These are phyloP conservation scores for Etheostoma perlongum DNA, from an alignment of 2,797 vertebrate genomes.

Conservation along the genomic window DNA sequence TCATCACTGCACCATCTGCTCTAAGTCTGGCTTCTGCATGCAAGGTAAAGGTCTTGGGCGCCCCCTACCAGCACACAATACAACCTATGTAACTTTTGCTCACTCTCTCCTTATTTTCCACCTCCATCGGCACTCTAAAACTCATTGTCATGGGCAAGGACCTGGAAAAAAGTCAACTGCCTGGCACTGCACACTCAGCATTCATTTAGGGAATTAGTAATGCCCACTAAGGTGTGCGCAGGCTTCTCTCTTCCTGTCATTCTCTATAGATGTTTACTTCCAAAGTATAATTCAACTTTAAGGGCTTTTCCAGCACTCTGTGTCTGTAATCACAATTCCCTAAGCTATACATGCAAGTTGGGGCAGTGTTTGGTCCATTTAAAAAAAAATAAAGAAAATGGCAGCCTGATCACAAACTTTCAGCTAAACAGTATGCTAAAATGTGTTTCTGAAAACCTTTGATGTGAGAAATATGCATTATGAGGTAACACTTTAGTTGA, in stretches of 20 bases:
- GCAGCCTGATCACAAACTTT: too few species aligned
- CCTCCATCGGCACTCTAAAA: constrained; percentile 20
- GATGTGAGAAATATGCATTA: too few species aligned
- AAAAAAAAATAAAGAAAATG: too few species aligned
- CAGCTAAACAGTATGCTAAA: too few species aligned
- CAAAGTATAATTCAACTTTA: background rate
- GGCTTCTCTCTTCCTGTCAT: background rate
- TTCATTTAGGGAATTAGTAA: constrained; percentile 10
- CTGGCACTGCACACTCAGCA: constrained; percentile 9
- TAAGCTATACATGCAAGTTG: too few species aligned
- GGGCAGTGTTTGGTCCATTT: too few species aligned
- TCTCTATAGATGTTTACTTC: background rate
- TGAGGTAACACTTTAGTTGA: too few species aligned
- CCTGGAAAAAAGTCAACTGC: constrained; percentile 40
- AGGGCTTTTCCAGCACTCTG: background rate
- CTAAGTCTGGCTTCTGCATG: background rate
- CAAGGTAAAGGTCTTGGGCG: constrained; percentile 50
- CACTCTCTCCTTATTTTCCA: constrained; percentile 6
- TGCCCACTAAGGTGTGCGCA: constrained; percentile 17
- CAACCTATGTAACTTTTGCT: constrained; percentile 5
- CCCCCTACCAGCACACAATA: constrained; percentile 55
- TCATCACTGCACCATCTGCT: background rate
- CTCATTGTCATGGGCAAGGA: constrained; percentile 32
- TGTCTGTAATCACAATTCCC: background rate
- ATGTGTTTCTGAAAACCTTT: too few species aligned